phyloP scores from a whole-genome alignment of 2,113 vertebrate species.

The Hoplias malabaricus region DNA sequence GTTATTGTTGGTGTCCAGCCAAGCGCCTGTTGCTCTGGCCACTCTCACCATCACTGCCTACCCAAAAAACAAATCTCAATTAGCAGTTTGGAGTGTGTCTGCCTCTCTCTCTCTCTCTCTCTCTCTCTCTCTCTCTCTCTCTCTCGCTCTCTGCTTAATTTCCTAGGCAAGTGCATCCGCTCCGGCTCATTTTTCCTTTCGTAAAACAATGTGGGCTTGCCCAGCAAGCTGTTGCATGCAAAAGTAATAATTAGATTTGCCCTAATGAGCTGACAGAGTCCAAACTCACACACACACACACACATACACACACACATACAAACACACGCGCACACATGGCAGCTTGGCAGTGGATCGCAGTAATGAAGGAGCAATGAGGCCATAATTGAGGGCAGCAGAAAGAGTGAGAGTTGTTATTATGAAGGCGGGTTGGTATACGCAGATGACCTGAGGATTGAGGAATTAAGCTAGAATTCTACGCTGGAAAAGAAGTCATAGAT shows the following conservation, averaged over 20 bases:
- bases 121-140: background rate
- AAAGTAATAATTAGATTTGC: conserved; percentile 77
- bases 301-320: conserved; percentile 33
- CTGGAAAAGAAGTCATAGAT: background rate
- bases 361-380: conserved; percentile 66
- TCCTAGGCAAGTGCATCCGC: conserved; percentile 31
- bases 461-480: background rate
- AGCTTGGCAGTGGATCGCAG: conserved; percentile 55
- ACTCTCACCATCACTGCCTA: conserved; percentile 33
- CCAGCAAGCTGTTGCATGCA: conserved; percentile 77
- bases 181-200: conserved; percentile 39
- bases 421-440: background rate
- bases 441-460: conserved; percentile 15
- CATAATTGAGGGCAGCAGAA: conserved; percentile 69
- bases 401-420: conserved; percentile 45
- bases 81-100: conserved; percentile 24
- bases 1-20: conserved; percentile 25
- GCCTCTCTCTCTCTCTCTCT: background rate
- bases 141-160: conserved; percentile 22
- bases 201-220: conserved; percentile 52
- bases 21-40: conserved; percentile 35
- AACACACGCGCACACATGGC: conserved; percentile 33
- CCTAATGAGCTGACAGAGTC: conserved; percentile 70
- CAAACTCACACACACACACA: conserved; percentile 38
- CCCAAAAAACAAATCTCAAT: conserved; percentile 55